Conservation (phyloP, 2,888 invertebrate species). For the Osmoderma eremita region DNA sequence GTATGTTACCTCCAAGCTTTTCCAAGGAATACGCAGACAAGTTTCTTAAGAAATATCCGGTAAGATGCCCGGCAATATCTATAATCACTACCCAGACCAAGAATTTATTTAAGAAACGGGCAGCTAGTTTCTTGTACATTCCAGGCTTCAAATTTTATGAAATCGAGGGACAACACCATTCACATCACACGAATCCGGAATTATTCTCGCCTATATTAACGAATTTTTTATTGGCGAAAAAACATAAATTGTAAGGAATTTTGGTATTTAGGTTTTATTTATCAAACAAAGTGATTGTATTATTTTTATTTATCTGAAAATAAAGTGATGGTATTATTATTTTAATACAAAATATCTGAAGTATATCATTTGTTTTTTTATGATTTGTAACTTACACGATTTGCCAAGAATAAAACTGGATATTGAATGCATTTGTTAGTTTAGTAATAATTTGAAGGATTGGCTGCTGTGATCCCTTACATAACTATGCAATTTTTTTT, state of each 20-base stretch:
- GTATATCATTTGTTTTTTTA: no score
- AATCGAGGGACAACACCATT: conserved; percentile 35
- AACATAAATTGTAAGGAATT: conserved; percentile 13
- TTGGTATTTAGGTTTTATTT: no score
- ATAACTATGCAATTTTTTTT: no score
- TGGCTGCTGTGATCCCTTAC: no score
- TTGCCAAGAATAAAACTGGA: no score
- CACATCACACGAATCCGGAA: conserved; percentile 36
- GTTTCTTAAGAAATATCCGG: conserved; percentile 21
- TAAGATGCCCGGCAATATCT: conserved; percentile 35
- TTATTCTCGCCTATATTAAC: conserved; percentile 22
- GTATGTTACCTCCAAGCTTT: conserved; percentile 23
- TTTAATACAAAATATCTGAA: no score
- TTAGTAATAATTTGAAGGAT: no score
- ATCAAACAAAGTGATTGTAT: no score
- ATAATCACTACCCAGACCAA: conserved; percentile 24
- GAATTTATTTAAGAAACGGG: conserved; percentile 9
- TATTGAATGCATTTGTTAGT: no score
- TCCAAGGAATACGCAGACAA: conserved; percentile 19
- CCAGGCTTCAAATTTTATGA: conserved; percentile 17
- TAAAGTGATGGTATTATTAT: no score
- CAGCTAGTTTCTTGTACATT: neutral
- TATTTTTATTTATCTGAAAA: neutral
- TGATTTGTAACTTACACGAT: no score
- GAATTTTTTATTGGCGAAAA: conserved; percentile 20